Percentiles rank a stretch among this genome's conserved stretches.
Conservation (phyloP, 2,113 vertebrate genomes). For the Peromyscus maniculatus region DNA sequence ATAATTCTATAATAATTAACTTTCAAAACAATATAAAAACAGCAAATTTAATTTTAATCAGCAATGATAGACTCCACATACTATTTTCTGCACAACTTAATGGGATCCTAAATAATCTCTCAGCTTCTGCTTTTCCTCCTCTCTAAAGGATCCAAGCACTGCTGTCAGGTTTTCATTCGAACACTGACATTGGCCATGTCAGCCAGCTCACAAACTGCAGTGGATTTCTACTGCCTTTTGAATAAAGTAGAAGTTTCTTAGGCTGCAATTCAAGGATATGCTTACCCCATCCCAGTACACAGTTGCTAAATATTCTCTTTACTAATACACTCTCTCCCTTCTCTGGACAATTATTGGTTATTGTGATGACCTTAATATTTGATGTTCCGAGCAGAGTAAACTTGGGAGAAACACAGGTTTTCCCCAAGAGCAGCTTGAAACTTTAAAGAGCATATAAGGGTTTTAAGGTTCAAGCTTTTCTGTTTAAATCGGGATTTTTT, state of each 20-base stretch:
- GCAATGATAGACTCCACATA: not conserved
- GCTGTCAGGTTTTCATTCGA: slow-evolving; percentile 17
- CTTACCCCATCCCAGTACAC: too few species aligned
- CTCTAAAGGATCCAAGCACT: not conserved
- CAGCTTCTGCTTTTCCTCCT: not conserved
- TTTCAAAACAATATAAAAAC: slow-evolving; percentile 21
- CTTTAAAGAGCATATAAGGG: not conserved
- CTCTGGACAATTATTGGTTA: not conserved
- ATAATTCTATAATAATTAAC: not conserved
- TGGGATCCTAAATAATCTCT: not conserved
- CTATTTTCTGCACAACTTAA: not conserved
- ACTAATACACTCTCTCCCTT: rapidly evolving
- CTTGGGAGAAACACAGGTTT: not conserved
- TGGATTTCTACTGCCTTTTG: not conserved
- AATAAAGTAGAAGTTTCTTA: slow-evolving; percentile 28
- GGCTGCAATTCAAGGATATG: not conserved
- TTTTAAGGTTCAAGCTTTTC: not conserved
- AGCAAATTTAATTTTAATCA: not conserved
- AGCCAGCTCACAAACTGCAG: not conserved
- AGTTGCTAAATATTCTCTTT: not conserved
- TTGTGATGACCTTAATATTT: not conserved
- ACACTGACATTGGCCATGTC: slow-evolving; percentile 4
- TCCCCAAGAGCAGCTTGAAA: not conserved
- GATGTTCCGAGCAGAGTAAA: not conserved
- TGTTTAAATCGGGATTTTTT: not conserved